phyloP scores from a whole-genome alignment of 1,140 invertebrate genomes.

The Drosophila baimaii region DNA sequence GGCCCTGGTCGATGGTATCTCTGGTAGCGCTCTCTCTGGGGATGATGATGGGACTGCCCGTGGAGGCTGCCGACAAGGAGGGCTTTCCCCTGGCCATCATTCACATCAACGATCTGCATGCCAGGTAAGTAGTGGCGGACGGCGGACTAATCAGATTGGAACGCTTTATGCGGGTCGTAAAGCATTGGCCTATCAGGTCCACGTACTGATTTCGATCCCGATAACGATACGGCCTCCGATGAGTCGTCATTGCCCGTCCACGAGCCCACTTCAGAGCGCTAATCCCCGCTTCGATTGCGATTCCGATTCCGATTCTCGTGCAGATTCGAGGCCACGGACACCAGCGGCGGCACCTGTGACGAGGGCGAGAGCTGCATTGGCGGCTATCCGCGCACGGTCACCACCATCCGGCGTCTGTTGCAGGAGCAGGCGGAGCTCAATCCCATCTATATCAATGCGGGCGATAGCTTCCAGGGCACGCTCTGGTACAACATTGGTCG shows the following conservation, averaged over 20 bases:
- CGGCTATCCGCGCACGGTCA: slow-evolving; percentile 89
- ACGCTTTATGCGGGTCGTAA: slow-evolving; percentile 34
- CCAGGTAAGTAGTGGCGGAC: slow-evolving; percentile 85
- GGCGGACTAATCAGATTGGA: slow-evolving; percentile 13
- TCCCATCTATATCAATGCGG: slow-evolving; percentile 91
- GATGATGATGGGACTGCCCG: not conserved
- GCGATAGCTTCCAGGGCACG: slow-evolving; percentile 94
- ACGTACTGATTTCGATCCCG: slow-evolving; percentile 32
- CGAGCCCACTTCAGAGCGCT: slow-evolving; percentile 11
- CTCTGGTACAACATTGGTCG: slow-evolving; percentile 92
- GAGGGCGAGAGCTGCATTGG: slow-evolving; percentile 87
- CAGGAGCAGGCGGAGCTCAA: slow-evolving; percentile 86
- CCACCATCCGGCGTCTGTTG: slow-evolving; percentile 86
- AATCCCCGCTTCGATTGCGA: slow-evolving; percentile 31
- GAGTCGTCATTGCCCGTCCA: not conserved
- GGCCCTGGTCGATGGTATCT: not conserved
- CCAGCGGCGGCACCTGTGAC: slow-evolving; percentile 87
- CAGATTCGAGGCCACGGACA: slow-evolving; percentile 89
- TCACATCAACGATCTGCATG: slow-evolving; percentile 93
- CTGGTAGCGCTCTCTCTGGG: too few relatives aligned
- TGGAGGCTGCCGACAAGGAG: slow-evolving; percentile 65
- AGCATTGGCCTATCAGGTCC: slow-evolving; percentile 12
- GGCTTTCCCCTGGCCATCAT: slow-evolving; percentile 89
- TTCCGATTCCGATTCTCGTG: too few relatives aligned
- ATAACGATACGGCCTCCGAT: slow-evolving; percentile 26